Conservation (phyloP, 2,113 vertebrate genomes). For the Notarius lentiginosus region DNA sequence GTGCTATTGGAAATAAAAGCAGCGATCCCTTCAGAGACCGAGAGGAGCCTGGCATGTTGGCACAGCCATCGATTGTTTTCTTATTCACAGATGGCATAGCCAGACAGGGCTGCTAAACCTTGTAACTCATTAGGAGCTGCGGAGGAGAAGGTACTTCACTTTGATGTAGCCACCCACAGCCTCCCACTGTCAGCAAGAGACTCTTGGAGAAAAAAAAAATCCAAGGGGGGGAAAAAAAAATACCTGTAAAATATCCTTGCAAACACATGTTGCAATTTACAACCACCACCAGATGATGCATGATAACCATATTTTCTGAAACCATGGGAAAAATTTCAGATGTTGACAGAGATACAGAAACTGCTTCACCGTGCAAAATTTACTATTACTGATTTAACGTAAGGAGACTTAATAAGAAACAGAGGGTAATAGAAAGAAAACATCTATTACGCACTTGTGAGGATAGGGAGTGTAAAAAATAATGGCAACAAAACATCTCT, state of each 20-base stretch:
- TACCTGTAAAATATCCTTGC: conserved; percentile 38
- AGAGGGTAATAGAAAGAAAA: conserved; percentile 45
- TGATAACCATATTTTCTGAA: conserved; percentile 1
- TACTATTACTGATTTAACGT: conserved; percentile 31
- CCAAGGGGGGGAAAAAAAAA: conserved; percentile 10
- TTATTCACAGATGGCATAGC: conserved; percentile 72
- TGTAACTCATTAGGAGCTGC: conserved; percentile 75
- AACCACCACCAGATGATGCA: conserved; percentile 35
- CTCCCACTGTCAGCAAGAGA: conserved; percentile 70
- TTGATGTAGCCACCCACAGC: conserved; percentile 79
- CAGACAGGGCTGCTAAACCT: conserved; percentile 75
- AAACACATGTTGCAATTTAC: conserved; percentile 27
- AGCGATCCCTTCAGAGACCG: conserved; percentile 60
- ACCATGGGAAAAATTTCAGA: conserved; percentile 28
- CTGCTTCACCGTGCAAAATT: conserved; percentile 25
- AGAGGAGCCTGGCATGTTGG: conserved; percentile 58
- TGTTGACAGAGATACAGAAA: conserved; percentile 25
- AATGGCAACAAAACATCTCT: conserved; percentile 71
- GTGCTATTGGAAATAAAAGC: conserved; percentile 59
- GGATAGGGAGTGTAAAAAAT: conserved; percentile 56
- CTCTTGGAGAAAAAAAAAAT: conserved; percentile 69
- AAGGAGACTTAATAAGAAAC: conserved; percentile 50
- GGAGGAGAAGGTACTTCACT: conserved; percentile 69
- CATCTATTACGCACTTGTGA: conserved; percentile 56
- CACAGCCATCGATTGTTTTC: conserved; percentile 63